Conservation (phyloP, 2,113 vertebrate species). For the Sturnira hondurensis region DNA sequence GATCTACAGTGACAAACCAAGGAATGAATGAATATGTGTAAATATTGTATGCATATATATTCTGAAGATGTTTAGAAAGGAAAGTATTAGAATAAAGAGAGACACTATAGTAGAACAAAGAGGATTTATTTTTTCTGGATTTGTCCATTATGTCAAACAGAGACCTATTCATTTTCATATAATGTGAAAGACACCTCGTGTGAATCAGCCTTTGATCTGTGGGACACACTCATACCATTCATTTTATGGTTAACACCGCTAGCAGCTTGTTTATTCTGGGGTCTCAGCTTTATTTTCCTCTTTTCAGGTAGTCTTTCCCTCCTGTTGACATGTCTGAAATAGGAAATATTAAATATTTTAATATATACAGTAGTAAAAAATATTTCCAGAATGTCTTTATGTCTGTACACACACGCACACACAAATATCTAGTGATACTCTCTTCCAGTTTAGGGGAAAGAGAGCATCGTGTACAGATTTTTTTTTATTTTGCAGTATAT, state of each 20-base stretch:
- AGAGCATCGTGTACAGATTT: not conserved
- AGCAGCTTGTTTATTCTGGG: not conserved
- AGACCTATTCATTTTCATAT: conserved; percentile 12
- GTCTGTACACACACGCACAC: too few species aligned
- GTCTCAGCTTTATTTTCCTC: not conserved
- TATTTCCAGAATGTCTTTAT: not conserved
- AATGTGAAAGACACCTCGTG: not conserved
- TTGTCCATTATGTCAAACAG: not conserved
- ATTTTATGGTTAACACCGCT: conserved; percentile 10
- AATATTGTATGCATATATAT: not conserved
- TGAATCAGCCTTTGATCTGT: not conserved
- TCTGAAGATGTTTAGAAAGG: not conserved
- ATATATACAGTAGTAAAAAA: not conserved
- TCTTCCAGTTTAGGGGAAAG: not conserved
- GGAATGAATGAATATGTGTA: not conserved
- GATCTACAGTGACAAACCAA: not conserved
- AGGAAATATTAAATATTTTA: conserved; percentile 16
- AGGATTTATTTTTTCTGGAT: not conserved
- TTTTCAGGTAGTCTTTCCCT: not conserved
- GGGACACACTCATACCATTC: not conserved
- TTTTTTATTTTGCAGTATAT: not conserved
- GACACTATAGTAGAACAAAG: not conserved
- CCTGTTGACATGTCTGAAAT: not conserved
- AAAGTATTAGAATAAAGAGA: not conserved
- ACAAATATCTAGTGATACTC: not conserved